phyloP scores from a whole-genome alignment of 2,888 invertebrate species.

The Tenthredo livida region DNA sequence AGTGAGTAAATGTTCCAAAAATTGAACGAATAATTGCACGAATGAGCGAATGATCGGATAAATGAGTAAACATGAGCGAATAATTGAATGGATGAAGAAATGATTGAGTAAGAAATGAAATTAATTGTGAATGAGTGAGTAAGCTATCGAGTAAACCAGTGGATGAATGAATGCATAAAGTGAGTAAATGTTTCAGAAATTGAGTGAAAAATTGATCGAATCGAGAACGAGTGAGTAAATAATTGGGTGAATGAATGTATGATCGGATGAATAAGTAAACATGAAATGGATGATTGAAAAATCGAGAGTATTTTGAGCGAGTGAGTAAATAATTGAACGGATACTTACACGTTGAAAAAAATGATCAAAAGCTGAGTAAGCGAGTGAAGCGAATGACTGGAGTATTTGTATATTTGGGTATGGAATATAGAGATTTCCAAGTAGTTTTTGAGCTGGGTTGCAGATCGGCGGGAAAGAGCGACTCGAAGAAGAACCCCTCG shows the following conservation, averaged over 20 bases:
- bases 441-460: slow-evolving; percentile 8
- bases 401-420: too few species aligned
- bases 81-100: not conserved
- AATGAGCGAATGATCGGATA: not conserved
- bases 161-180: not conserved
- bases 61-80: not conserved
- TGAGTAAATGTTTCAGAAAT: not conserved
- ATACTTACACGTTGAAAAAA: not conserved
- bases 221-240: not conserved
- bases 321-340: not conserved
- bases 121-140: not conserved
- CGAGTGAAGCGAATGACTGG: not conserved
- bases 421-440: slow-evolving; percentile 6
- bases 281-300: not conserved
- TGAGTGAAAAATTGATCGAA: not conserved
- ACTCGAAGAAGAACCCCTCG: slow-evolving; percentile 32
- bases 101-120: not conserved
- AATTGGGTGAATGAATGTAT: not conserved
- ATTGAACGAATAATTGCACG: not conserved
- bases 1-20: not conserved
- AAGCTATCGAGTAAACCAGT: not conserved
- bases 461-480: slow-evolving; percentile 37
- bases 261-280: not conserved
- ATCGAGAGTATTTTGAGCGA: too few species aligned
- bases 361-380: not conserved